These are phyloP conservation scores for Myiozetetes cayanensis DNA, from an alignment of 2,113 vertebrate species.

Conservation along the genomic window DNA sequence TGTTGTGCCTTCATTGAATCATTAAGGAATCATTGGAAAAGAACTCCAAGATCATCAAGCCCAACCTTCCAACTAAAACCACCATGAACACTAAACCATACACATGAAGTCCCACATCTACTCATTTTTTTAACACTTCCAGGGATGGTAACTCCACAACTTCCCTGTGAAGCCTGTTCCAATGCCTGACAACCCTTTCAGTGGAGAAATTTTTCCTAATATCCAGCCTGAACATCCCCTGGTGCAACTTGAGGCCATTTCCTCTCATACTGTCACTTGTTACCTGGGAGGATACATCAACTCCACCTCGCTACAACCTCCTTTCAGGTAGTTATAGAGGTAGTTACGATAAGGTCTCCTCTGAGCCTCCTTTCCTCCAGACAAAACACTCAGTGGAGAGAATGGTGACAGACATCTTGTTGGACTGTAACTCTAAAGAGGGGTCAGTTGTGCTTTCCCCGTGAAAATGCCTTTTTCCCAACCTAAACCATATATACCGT, in stretches of 20 bases:
- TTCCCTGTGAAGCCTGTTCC: background rate
- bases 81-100: background rate
- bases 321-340: background rate
- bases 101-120: background rate
- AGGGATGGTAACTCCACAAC: background rate
- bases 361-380: background rate
- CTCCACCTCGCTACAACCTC: background rate
- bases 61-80: background rate
- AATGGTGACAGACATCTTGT: background rate
- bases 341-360: background rate
- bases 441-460: background rate
- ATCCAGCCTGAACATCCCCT: background rate
- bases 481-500: background rate
- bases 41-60: background rate
- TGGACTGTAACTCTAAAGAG: background rate
- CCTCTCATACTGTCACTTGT: background rate
- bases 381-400: background rate
- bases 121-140: background rate
- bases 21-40: background rate
- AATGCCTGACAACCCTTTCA: background rate
- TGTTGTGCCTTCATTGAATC: background rate
- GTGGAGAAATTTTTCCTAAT: background rate
- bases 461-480: background rate
- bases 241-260: background rate
- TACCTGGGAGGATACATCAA: background rate